These are phyloP conservation scores for Chamaetylas fuelleborni DNA, from an alignment of 2,113 vertebrate species.

Conservation along the genomic window DNA sequence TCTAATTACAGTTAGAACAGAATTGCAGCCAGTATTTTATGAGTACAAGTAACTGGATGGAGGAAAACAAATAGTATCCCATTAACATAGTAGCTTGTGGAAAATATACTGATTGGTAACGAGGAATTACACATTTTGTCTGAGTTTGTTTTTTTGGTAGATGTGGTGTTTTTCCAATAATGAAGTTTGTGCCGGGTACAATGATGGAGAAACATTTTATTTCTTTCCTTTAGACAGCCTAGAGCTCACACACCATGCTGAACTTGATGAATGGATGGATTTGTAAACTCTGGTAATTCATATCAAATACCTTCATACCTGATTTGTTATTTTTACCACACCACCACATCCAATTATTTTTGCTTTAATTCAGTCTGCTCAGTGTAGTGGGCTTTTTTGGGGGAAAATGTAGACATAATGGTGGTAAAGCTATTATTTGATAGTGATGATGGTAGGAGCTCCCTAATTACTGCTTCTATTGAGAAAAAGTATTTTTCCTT, in stretches of 20 bases:
- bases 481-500: background rate
- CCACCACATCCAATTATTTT: fast-evolving
- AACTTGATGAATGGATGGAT: background rate
- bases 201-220: background rate
- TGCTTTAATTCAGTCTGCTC: background rate
- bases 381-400: background rate
- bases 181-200: background rate
- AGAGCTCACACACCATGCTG: background rate
- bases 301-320: background rate
- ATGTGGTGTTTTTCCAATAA: background rate
- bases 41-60: background rate
- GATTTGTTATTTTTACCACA: background rate
- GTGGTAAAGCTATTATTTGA: background rate
- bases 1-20: background rate
- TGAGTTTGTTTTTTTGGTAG: background rate
- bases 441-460: background rate
- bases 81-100: background rate
- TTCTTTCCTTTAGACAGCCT: background rate
- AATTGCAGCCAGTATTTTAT: background rate
- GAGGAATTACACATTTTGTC: background rate
- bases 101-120: background rate
- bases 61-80: background rate
- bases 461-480: background rate
- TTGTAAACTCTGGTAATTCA: background rate
- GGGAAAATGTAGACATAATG: background rate